Conservation (phyloP, 2,888 invertebrate genomes). For the Dicycla oo region DNA sequence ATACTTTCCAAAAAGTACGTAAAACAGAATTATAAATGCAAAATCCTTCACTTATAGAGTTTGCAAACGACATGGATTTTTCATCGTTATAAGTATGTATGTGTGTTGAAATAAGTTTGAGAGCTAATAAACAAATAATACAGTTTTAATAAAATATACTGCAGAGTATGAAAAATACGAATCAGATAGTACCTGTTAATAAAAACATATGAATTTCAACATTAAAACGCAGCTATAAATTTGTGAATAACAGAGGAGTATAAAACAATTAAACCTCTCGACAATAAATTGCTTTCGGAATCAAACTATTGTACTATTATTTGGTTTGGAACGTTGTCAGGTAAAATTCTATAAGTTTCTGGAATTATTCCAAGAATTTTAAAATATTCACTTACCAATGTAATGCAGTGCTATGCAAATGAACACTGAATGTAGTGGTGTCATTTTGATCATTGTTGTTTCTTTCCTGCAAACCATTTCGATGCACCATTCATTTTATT, state of each 20-base stretch:
- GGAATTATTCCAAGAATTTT: slow-evolving; percentile 49
- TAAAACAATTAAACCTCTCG: slow-evolving; percentile 6
- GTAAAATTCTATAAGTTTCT: slow-evolving; percentile 47
- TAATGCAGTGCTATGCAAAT: slow-evolving; percentile 79
- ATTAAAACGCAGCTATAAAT: background rate
- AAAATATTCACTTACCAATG: slow-evolving; percentile 73
- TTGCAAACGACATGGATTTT: background rate
- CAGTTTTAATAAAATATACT: slow-evolving; percentile 1
- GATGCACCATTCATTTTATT: slow-evolving; percentile 59
- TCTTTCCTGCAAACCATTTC: slow-evolving; percentile 64
- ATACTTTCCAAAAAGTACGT: background rate
- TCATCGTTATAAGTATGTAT: background rate
- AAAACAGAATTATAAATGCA: background rate
- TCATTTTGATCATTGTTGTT: slow-evolving; percentile 79
- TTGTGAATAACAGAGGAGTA: background rate
- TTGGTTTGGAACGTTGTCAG: slow-evolving; percentile 39
- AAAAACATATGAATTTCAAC: slow-evolving; percentile 2
- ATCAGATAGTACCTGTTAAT: background rate
- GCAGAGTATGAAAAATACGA: background rate
- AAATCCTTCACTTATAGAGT: too few species aligned
- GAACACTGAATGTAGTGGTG: slow-evolving; percentile 73
- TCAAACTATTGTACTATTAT: slow-evolving; percentile 19
- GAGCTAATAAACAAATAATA: background rate
- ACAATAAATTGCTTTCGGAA: slow-evolving; percentile 12
- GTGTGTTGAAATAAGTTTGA: background rate